Base-by-base conservation (phyloP, 2,113 vertebrate genomes). In the Delphinapterus leucas region DNA sequence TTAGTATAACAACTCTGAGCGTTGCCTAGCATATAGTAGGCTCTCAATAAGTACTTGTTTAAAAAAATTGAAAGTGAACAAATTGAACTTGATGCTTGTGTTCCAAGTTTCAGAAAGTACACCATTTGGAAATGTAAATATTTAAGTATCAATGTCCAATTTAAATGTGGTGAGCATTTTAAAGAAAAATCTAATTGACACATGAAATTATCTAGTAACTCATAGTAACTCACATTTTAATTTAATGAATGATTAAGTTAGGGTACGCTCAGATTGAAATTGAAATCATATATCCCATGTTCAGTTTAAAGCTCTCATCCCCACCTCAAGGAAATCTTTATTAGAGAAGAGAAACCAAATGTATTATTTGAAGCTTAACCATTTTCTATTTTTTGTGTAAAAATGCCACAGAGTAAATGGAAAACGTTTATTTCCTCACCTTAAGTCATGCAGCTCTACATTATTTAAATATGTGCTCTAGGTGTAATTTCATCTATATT, bases 321-420 rank as follows among this genome's bases (percentile, higher is more conserved):
- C 8, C 6, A 55, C 28, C 60, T 96, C 55, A 89, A 90, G 74
- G 67, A 96, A 76, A 74, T 31, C 36, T 82, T 85, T 95, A 88
- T 92, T 60, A 93, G n/a, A 65, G 31, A 90, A 97, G 25, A 71
- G 21, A 92, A 60, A 21, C 55, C 94, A 65, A 77, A 92, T 82
- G 26, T 86, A 23, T 53, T 76, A 60, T 60, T 47, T 82, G 80
- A 93, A 96, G 4, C 36, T 93, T 97, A 83, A 86, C 33, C 36
- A 86, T 87, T 80, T 73, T 41, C 36, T 77, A 65, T n/a, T 89
- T 92, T 73, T 92, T 76, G 8, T 65, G 12, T 63, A 55, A 65
- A 84, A 70, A 63, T 53, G 38, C 68, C 92, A 71, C 25, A 36
- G n/a, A 17, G 61, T 88, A 90, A 96, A 73, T 79, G 70, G 14